Percentiles rank a stretch among this genome's conserved stretches.
phyloP scores from a whole-genome alignment of 1,140 invertebrate species.

The Ceratina australensis region DNA sequence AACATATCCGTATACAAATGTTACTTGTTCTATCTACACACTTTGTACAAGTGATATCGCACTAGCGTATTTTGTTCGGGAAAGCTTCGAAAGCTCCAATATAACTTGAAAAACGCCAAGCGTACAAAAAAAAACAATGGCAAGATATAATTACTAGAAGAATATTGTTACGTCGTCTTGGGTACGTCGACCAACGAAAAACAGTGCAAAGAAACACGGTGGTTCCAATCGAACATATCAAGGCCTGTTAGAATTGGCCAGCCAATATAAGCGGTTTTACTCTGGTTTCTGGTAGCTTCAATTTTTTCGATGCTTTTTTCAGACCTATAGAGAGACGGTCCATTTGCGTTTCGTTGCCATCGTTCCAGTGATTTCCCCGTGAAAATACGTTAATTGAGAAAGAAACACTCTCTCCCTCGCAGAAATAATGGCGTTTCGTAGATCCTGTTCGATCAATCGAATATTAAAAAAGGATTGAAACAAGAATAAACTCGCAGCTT shows the following conservation, averaged over 20 bases:
- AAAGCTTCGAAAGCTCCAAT: constrained; percentile 18
- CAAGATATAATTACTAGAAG: no score
- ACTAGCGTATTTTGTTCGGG: neutral
- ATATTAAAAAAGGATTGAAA: no score
- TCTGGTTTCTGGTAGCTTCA: constrained; percentile 64
- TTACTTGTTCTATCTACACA: neutral
- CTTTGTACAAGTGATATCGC: neutral
- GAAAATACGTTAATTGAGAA: neutral
- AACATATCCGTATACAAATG: constrained; percentile 15
- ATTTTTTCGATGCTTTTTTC: constrained; percentile 68
- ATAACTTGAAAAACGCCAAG: neutral
- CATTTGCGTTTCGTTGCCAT: constrained; percentile 49
- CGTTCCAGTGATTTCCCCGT: neutral
- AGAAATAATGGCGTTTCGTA: no score
- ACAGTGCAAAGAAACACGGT: constrained; percentile 45
- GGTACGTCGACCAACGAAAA: neutral
- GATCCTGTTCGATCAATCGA: no score
- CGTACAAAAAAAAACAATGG: neutral
- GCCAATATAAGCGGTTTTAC: constrained; percentile 64
- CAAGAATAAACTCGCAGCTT: neutral
- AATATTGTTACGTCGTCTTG: neutral
- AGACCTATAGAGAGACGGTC: constrained; percentile 39
- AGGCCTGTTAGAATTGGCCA: constrained; percentile 62
- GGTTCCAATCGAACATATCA: constrained; percentile 74
- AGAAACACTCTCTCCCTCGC: neutral